These are phyloP conservation scores for Drosophila meridionalis DNA, from an alignment of 2,888 invertebrate species.

Conservation along the genomic window DNA sequence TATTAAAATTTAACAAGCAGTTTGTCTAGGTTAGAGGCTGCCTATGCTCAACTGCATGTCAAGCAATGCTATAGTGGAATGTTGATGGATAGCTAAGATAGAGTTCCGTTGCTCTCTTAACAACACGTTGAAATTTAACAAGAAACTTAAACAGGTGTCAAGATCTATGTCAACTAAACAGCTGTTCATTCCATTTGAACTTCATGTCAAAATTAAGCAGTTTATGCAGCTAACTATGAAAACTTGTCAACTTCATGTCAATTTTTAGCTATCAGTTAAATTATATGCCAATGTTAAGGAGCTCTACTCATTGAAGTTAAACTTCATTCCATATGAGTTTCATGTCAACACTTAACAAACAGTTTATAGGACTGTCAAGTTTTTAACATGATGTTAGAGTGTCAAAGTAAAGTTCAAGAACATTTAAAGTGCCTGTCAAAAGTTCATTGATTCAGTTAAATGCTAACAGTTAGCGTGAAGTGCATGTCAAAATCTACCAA, in stretches of 20 bases:
- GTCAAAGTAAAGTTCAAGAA: not conserved
- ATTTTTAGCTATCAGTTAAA: not conserved
- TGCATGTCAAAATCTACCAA: not conserved
- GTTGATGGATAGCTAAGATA: no score
- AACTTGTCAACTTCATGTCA: not conserved
- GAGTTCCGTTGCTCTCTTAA: no score
- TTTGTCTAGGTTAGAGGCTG: not conserved
- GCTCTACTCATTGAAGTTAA: not conserved
- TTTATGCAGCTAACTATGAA: not conserved
- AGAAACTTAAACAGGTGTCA: no score
- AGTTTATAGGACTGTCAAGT: not conserved
- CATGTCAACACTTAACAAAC: not conserved
- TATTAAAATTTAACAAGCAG: not conserved
- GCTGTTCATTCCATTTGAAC: no score
- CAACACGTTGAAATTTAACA: no score
- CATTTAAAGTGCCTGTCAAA: not conserved
- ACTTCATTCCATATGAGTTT: not conserved
- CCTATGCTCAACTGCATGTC: not conserved
- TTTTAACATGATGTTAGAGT: not conserved
- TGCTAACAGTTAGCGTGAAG: not conserved
- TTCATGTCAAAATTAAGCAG: not conserved
- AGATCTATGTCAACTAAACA: no score
- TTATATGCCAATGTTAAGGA: not conserved
- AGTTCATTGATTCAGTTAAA: not conserved
- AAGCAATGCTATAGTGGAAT: not conserved